Base-by-base conservation (phyloP, 1,140 invertebrate genomes). In the Drosophila pectinifera region DNA sequence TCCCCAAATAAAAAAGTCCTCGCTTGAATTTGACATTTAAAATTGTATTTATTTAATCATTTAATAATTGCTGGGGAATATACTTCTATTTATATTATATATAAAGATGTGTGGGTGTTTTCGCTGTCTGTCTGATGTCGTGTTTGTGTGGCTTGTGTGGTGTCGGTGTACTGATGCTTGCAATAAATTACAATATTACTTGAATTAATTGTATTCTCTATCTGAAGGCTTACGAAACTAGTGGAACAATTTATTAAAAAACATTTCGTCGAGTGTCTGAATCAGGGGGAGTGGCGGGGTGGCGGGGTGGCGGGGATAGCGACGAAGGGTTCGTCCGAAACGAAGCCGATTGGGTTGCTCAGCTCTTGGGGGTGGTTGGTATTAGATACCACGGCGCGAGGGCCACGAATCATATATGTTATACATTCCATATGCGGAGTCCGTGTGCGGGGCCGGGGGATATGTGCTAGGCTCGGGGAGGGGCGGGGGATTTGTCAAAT, bases 21-120 rank as follows among this genome's bases (percentile, higher is more conserved):
- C 11, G 7, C 70, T 64, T 78, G 73, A 72, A 75, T 84, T 89
- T 90, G 85, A 89, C 84, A 89, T 89, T 89, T 89, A 89, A 89
- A 89, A 89, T 89, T 89, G 79, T 83, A 89, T 89, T 89, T 89
- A 89, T 90, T 89, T 89, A 84, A 80, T 90, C 69, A 89, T 89
- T 89, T 83, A 73, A 88, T 88, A 88, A 88, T 89, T 88, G 84
- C 83, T 89, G 84, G 79, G 84, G 80, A 72, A 72, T 72, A 89
- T 89, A 76, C 58, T 74, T 74, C 55, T 68, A 86, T 77, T 73
- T 80, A 74, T 85, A 82, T 78, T 80, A 63, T 79, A 78, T 88
- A 64, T 62, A 62, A 75, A 74, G 51, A 63, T 78, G 54, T 81
- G 42, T 73, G 42, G 80, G 53, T 85, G 48, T 77, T 10, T 43